Base-by-base conservation (phyloP, 2,797 vertebrate species). In the Pipistrellus nathusii region DNA sequence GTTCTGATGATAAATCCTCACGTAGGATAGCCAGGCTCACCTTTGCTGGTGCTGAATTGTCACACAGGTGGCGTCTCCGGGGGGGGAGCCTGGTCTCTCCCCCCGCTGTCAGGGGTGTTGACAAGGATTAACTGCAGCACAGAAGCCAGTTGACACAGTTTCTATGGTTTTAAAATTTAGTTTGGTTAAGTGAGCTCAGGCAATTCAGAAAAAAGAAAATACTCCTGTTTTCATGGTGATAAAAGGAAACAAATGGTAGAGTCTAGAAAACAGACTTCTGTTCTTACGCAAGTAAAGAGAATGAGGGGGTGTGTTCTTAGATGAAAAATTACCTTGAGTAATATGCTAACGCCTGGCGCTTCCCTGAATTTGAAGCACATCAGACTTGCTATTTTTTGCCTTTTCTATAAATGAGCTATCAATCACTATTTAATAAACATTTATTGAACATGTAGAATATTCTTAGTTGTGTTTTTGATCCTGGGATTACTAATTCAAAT, bases 381-480 rank as follows among this genome's bases (percentile, higher is more conserved):
- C 41, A 53, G 48, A 90, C 15, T 90, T 72, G 23, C 44, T 72
- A 1, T 62, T 85, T 87, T 85, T 87, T 73, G 10, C 18, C 53
- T 91, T 15, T 44, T 89, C 21, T 44, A 71, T 44, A 35, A 84
- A 62, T 82, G 62, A 83, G 12, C 44, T 62, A 83, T 59, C 6
- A 30, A 38, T 46, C 32, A 48, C 53, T 91, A 44, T 77, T 96
- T 69, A 87, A 68, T 68, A 51, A 92, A 44, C n/a, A 76, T 23
- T 46, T 72, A 71, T 69, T 91, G 46, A 90, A 64, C 18, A 68
- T 48, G 14, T 75, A 7, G 48, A 85, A 46, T 64, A 84, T 82
- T 93, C 38, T 89, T 86, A 69, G 55, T 85, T 96, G n/a, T 90
- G 3, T 44, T 21, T 81, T 81, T 85, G 44, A 88, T 62, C 35